Conservation (phyloP, 23 tunicate species). For the Oikopleura dioica region DNA sequence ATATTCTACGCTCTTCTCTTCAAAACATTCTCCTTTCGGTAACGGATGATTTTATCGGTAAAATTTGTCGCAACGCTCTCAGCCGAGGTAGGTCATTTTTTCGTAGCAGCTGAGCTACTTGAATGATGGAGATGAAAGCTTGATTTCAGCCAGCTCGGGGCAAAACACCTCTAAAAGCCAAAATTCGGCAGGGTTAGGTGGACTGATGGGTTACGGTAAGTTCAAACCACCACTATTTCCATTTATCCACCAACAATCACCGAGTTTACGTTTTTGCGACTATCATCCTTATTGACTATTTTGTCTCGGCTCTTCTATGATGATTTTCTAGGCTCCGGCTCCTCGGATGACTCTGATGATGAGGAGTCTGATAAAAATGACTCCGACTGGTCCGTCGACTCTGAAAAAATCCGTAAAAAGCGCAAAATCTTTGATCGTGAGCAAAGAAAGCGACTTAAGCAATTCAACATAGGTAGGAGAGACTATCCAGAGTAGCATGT, state of each 20-base stretch:
- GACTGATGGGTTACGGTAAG: neutral
- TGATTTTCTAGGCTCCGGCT: neutral
- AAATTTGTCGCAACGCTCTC: neutral
- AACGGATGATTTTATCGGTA: slow-evolving; percentile 10
- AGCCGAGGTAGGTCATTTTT: neutral
- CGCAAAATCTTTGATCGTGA: neutral
- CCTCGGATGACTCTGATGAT: neutral
- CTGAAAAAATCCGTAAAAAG: neutral
- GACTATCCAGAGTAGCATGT: too few relatives aligned
- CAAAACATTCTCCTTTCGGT: neutral
- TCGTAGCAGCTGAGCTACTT: neutral
- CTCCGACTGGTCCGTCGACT: neutral
- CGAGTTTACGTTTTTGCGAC: neutral
- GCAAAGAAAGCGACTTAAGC: neutral
- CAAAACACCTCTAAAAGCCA: neutral
- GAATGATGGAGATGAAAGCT: neutral
- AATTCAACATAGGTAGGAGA: neutral
- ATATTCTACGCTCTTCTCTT: neutral
- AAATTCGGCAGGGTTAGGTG: neutral
- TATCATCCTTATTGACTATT: neutral
- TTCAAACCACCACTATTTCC: too few relatives aligned
- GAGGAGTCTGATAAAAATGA: neutral
- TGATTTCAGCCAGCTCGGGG: too few relatives aligned
- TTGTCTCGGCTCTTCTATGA: neutral
- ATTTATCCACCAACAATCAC: too few relatives aligned